Evolutionary conservation across 2,113 vertebrate species (phyloP).

Genomic region (Tamias sibiricus): DNA sequence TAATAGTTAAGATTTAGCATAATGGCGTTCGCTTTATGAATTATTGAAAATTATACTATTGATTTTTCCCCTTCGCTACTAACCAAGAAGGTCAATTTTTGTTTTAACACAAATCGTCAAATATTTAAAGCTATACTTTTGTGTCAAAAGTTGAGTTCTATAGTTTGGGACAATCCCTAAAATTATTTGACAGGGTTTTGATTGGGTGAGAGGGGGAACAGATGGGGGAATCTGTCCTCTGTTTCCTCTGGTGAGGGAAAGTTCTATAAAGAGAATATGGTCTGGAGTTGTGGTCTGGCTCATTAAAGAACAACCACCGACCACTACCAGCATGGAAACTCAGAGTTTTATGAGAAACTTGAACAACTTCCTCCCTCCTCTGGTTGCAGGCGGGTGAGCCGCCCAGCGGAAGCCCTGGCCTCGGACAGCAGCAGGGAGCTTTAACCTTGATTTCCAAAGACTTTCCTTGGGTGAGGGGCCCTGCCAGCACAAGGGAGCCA

Average conservation of each 20-base stretch:
- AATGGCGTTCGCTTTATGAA: slow-evolving; percentile 90
- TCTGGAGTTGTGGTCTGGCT: slow-evolving; percentile 69
- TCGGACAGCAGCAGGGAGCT: slow-evolving; percentile 77
- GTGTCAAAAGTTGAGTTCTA: slow-evolving; percentile 86
- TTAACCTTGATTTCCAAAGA: slow-evolving; percentile 83
- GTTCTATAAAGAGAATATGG: slow-evolving; percentile 74
- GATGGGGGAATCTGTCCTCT: slow-evolving; percentile 18
- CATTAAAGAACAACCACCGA: slow-evolving; percentile 73
- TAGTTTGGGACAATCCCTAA: slow-evolving; percentile 82
- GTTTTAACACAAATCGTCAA: slow-evolving; percentile 90
- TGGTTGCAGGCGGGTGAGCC: slow-evolving; percentile 53
- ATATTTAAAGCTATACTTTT: slow-evolving; percentile 87
- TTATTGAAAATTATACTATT: slow-evolving; percentile 91
- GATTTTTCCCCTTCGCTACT: slow-evolving; percentile 84
- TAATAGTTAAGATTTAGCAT: slow-evolving; percentile 91
- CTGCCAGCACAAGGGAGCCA: neutral
- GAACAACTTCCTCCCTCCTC: slow-evolving; percentile 81
- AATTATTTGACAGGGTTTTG: slow-evolving; percentile 82
- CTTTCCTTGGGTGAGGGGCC: slow-evolving; percentile 47
- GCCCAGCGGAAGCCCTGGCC: slow-evolving; percentile 55
- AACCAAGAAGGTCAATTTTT: slow-evolving; percentile 90
- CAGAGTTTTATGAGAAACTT: slow-evolving; percentile 77
- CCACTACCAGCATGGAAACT: slow-evolving; percentile 73
- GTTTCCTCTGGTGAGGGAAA: slow-evolving; percentile 76
- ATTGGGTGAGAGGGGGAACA: slow-evolving; percentile 27